Conservation (phyloP, 2,113 vertebrate species). For the Microcebus griseorufus region DNA sequence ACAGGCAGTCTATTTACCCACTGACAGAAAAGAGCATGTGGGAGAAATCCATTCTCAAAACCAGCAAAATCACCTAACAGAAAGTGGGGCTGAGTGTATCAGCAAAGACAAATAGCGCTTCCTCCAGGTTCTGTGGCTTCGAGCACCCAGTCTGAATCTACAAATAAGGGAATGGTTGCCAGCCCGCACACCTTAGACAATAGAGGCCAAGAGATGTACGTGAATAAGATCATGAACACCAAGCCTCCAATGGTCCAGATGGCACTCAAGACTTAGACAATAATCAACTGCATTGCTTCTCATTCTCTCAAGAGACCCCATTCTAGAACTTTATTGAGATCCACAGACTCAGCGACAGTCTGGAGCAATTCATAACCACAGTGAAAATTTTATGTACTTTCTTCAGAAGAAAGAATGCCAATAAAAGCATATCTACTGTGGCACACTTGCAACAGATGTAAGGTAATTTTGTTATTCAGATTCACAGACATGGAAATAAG, state of each 20-base stretch:
- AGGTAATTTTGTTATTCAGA: not conserved
- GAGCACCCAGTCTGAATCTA: not conserved
- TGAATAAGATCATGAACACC: not conserved
- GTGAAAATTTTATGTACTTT: not conserved
- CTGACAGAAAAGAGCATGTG: not conserved
- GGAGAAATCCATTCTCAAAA: not conserved
- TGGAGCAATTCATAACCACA: not conserved
- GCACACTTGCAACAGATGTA: not conserved
- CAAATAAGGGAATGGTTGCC: not conserved
- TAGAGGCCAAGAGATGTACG: not conserved
- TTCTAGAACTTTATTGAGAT: not conserved
- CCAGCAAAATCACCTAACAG: not conserved
- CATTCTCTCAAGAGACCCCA: not conserved
- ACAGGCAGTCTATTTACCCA: not conserved
- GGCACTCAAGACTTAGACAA: not conserved
- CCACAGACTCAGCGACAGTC: not conserved
- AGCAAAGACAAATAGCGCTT: not conserved
- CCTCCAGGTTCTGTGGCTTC: not conserved
- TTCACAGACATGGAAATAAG: not conserved
- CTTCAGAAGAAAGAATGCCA: not conserved
- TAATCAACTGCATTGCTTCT: not conserved
- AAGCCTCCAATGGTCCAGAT: not conserved
- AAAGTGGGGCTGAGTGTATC: not conserved
- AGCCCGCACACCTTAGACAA: not conserved
- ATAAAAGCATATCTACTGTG: not conserved